Conservation (phyloP, 2,797 vertebrate species). For the Peromyscus aztecus region DNA sequence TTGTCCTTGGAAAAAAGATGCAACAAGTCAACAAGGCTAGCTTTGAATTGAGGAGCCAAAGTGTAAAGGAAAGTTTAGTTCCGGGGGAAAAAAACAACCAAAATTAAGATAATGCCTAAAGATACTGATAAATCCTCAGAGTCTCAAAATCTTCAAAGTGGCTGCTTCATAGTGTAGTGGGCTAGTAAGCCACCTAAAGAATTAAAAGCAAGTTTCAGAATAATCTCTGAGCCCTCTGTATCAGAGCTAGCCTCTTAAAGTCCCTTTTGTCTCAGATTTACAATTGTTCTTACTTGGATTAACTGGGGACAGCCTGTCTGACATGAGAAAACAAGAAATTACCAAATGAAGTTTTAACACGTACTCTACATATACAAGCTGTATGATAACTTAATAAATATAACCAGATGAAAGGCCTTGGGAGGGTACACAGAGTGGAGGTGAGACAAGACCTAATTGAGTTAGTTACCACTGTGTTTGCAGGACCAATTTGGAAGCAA, state of each 20-base stretch:
- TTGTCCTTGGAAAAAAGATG: not conserved
- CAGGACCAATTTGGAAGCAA: slow-evolving; percentile 67
- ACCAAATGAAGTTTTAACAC: not conserved
- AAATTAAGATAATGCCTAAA: slow-evolving; percentile 17
- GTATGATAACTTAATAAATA: slow-evolving; percentile 44
- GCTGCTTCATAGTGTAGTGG: not conserved
- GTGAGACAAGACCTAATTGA: slow-evolving; percentile 51
- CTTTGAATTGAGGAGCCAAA: not conserved
- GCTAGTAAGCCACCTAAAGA: not conserved
- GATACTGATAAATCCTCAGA: not conserved
- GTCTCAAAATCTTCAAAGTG: not conserved
- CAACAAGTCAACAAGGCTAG: not conserved
- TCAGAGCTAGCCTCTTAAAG: not conserved
- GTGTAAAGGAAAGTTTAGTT: not conserved
- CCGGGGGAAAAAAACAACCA: not conserved
- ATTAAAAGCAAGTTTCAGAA: slow-evolving; percentile 43
- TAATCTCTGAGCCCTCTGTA: not conserved
- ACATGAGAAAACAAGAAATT: slow-evolving; percentile 43
- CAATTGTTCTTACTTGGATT: not conserved
- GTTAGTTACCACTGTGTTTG: slow-evolving; percentile 53
- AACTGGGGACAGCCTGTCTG: not conserved
- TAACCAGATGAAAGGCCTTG: not conserved
- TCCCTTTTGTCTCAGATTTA: slow-evolving; percentile 24
- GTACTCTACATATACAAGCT: not conserved
- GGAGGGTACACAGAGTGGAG: not conserved